phyloP scores from a whole-genome alignment of 2,888 invertebrate genomes.

The Adelphocoris suturalis region DNA sequence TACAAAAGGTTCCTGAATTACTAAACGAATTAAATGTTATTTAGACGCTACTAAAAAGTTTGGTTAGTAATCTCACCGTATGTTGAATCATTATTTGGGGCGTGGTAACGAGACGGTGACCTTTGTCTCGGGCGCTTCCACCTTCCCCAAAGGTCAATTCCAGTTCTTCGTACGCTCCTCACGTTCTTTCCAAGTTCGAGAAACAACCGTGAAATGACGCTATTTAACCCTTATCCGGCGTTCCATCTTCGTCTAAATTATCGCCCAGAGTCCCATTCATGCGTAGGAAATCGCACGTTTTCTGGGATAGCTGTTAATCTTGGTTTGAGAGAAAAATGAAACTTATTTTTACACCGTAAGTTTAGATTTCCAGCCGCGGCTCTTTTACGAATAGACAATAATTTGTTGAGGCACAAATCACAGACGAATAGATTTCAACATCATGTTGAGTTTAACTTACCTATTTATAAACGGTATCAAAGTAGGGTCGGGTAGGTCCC shows the following conservation, averaged over 20 bases:
- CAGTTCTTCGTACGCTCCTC: constrained; percentile 20
- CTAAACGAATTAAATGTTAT: too few species aligned
- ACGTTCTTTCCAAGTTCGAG: constrained; percentile 28
- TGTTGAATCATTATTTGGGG: neutral
- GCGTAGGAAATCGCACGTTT: constrained; percentile 28
- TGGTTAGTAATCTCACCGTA: neutral
- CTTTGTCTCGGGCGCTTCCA: constrained; percentile 30
- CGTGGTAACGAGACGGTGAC: constrained; percentile 42
- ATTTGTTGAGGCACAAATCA: too few species aligned
- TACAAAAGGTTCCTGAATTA: too few species aligned
- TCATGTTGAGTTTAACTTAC: too few species aligned
- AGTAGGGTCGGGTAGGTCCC: too few species aligned
- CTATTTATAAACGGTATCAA: too few species aligned
- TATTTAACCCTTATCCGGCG: constrained; percentile 18
- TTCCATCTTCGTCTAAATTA: constrained; percentile 17
- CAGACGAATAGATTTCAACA: too few species aligned
- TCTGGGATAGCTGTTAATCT: constrained; percentile 8
- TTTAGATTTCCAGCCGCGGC: too few species aligned
- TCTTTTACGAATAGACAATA: too few species aligned
- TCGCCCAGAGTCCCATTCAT: neutral
- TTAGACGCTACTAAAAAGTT: too few species aligned
- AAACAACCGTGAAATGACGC: constrained; percentile 25
- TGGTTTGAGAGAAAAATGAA: neutral
- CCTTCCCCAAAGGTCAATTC: constrained; percentile 10
- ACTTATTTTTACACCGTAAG: too few species aligned